Percentiles rank a stretch among this genome's conserved stretches.
Conservation (phyloP, 2,113 vertebrate species). For the Microcebus griseorufus region DNA sequence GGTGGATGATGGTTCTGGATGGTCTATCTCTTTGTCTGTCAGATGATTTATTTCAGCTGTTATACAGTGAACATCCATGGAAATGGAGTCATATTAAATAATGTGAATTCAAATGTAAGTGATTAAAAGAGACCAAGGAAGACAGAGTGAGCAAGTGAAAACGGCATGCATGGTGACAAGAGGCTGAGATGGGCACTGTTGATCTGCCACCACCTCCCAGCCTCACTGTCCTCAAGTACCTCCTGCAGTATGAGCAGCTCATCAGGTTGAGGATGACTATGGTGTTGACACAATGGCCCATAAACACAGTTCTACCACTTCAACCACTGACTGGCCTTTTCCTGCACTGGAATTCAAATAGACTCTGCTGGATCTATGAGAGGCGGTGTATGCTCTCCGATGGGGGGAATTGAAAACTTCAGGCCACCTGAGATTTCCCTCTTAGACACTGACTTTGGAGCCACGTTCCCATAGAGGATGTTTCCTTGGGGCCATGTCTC, state of each 20-base stretch:
- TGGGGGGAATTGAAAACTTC: background rate
- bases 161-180: accelerated
- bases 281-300: background rate
- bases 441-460: background rate
- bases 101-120: background rate
- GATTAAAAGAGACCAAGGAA: background rate
- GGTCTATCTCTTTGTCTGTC: background rate
- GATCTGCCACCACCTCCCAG: background rate
- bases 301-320: background rate
- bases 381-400: no score
- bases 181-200: background rate
- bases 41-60: background rate
- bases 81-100: background rate
- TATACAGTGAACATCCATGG: background rate
- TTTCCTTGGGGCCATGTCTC: background rate
- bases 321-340: background rate
- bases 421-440: background rate
- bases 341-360: background rate
- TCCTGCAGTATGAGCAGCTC: background rate
- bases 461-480: background rate
- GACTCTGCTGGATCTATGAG: background rate
- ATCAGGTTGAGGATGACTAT: background rate
- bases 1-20: background rate
- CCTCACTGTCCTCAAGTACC: background rate
- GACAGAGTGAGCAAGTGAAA: background rate